phyloP scores from a whole-genome alignment of 2,113 vertebrate species.

The Aptenodytes forsteri region DNA sequence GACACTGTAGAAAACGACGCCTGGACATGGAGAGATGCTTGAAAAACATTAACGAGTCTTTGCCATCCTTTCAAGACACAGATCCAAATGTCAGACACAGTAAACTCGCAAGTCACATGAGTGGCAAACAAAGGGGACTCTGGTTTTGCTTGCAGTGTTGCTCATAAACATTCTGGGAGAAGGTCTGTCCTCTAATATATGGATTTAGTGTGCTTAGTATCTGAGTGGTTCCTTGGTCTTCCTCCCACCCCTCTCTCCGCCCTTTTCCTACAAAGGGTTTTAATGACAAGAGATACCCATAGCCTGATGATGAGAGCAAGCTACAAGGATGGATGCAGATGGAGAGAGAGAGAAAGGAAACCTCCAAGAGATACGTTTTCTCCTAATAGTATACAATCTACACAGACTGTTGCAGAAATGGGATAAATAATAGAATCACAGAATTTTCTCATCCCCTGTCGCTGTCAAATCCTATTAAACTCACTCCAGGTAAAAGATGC shows the following conservation, averaged over 20 bases:
- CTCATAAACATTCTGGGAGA: neutral
- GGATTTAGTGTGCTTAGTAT: neutral
- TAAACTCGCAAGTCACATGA: neutral
- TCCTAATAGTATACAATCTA: constrained; percentile 25
- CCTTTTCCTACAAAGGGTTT: neutral
- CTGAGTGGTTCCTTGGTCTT: neutral
- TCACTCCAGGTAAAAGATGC: constrained; percentile 43
- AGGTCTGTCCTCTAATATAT: neutral
- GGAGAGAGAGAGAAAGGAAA: neutral
- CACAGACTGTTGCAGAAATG: constrained; percentile 21
- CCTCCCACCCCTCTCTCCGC: neutral
- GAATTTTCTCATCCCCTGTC: constrained; percentile 42
- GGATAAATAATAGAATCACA: constrained; percentile 51
- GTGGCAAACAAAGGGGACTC: neutral
- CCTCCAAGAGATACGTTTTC: neutral
- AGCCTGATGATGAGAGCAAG: neutral
- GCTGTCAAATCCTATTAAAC: constrained; percentile 54
- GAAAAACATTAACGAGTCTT: neutral
- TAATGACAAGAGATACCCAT: neutral
- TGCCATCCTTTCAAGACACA: neutral
- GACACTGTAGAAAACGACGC: neutral
- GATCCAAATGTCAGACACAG: neutral
- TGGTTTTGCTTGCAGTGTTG: neutral
- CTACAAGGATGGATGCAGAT: neutral
- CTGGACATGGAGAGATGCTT: neutral